These are phyloP conservation scores for Tiliacea citrago DNA, from an alignment of 2,888 invertebrate species.

Conservation along the genomic window DNA sequence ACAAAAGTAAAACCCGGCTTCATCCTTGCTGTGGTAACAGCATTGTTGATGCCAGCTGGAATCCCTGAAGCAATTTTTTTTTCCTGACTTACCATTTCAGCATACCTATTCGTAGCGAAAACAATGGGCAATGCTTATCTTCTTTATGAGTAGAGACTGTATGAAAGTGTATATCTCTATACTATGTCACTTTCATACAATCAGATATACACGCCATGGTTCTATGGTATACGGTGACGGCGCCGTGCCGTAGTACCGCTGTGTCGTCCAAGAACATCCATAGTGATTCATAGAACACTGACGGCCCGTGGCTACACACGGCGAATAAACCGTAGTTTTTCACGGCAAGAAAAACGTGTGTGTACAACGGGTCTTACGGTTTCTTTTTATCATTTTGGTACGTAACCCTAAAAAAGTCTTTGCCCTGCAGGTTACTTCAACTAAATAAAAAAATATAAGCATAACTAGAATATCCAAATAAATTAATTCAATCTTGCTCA, in stretches of 20 bases:
- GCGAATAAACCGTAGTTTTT: too few species aligned
- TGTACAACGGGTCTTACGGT: neutral
- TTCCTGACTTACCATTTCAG: neutral
- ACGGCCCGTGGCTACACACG: too few species aligned
- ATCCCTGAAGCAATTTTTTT: slow-evolving; percentile 18
- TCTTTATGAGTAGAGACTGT: neutral
- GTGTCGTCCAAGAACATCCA: too few species aligned
- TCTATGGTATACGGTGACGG: too few species aligned
- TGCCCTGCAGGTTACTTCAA: neutral
- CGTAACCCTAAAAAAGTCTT: neutral
- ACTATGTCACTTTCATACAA: neutral
- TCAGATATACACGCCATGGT: neutral
- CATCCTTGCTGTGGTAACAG: slow-evolving; percentile 7
- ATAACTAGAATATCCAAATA: neutral
- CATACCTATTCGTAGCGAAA: neutral
- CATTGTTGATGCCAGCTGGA: slow-evolving; percentile 39
- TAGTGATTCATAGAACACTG: too few species aligned
- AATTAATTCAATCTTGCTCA: slow-evolving; percentile 9
- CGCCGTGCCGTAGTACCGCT: too few species aligned
- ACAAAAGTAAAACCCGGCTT: slow-evolving; percentile 7
- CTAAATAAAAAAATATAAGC: neutral
- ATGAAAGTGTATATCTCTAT: too few species aligned
- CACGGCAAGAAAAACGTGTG: too few species aligned
- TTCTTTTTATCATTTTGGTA: neutral
- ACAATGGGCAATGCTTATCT: neutral